Conservation (phyloP, 2,113 vertebrate genomes). For the Triplophysa dalaica region DNA sequence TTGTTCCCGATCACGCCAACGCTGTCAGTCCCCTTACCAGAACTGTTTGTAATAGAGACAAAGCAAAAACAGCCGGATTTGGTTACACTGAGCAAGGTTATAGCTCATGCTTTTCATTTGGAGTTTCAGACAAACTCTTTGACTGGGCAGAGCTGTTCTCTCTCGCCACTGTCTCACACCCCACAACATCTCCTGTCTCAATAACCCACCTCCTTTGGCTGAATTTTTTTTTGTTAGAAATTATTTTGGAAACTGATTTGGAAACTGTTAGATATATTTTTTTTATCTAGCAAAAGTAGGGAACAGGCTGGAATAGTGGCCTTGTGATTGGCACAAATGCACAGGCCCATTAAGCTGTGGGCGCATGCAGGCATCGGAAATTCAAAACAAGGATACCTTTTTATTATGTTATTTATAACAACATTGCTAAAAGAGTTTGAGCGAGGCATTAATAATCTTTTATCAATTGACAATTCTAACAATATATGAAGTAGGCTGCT, state of each 20-base stretch:
- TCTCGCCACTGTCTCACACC: conserved; percentile 17
- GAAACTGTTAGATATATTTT: too few relatives aligned
- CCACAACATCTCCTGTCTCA: not conserved
- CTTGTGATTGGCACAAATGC: too few relatives aligned
- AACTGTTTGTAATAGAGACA: conserved; percentile 46
- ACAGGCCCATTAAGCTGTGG: not conserved
- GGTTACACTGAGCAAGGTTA: conserved; percentile 38
- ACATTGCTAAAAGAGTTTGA: too few relatives aligned
- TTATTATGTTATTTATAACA: too few relatives aligned
- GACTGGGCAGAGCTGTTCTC: conserved; percentile 1
- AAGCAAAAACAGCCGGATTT: conserved; percentile 55
- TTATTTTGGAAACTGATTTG: not conserved
- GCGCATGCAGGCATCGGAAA: too few relatives aligned
- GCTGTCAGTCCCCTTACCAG: conserved; percentile 46
- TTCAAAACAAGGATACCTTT: too few relatives aligned
- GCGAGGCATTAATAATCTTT: too few relatives aligned
- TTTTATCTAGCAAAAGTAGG: not conserved
- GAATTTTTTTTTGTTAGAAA: too few relatives aligned
- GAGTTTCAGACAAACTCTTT: conserved; percentile 21
- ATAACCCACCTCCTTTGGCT: not conserved
- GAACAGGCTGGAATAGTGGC: too few relatives aligned
- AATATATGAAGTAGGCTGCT: not conserved
- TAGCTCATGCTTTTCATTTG: conserved; percentile 45
- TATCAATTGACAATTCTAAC: too few relatives aligned
- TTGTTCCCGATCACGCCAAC: conserved; percentile 43